Evolutionary conservation across 2,113 vertebrate species (phyloP).

Genomic region (Dromaius novaehollandiae): DNA sequence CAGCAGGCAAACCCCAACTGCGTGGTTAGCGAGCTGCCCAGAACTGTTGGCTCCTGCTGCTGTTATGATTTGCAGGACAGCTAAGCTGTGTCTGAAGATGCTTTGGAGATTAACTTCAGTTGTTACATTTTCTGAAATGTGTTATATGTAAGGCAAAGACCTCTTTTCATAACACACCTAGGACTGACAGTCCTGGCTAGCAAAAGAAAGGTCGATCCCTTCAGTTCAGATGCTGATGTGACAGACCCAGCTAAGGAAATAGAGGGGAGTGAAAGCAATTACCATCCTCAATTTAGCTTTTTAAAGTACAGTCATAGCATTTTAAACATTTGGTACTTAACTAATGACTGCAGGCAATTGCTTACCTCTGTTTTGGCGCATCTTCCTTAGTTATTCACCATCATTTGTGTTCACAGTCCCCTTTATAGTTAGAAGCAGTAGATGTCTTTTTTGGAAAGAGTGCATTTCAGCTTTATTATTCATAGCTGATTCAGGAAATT

Average conservation of each 20-base stretch:
- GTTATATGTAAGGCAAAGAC: not conserved
- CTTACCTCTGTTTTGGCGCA: not conserved
- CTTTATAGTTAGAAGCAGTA: not conserved
- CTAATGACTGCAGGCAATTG: not conserved
- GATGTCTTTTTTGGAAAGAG: not conserved
- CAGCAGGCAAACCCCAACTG: not conserved
- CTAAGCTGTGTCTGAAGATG: not conserved
- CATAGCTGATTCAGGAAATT: not conserved
- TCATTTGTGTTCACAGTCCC: not conserved
- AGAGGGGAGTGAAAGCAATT: not conserved
- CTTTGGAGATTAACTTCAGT: not conserved
- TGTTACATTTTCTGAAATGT: not conserved
- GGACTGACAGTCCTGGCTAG: not conserved
- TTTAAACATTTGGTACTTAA: not conserved
- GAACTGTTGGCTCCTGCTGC: not conserved
- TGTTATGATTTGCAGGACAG: not conserved
- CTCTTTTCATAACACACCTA: not conserved
- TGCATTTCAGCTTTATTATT: not conserved
- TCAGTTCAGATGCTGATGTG: not conserved
- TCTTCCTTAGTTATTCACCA: not conserved
- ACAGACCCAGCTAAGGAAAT: not conserved
- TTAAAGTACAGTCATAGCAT: not conserved
- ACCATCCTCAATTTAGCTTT: not conserved
- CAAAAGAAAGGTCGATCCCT: not conserved
- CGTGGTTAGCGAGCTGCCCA: not conserved